Evolutionary conservation across 1,140 invertebrate genomes (phyloP), one percentile per base, ranked within the genome.

Genomic region (Camponotus floridanus): DNA sequence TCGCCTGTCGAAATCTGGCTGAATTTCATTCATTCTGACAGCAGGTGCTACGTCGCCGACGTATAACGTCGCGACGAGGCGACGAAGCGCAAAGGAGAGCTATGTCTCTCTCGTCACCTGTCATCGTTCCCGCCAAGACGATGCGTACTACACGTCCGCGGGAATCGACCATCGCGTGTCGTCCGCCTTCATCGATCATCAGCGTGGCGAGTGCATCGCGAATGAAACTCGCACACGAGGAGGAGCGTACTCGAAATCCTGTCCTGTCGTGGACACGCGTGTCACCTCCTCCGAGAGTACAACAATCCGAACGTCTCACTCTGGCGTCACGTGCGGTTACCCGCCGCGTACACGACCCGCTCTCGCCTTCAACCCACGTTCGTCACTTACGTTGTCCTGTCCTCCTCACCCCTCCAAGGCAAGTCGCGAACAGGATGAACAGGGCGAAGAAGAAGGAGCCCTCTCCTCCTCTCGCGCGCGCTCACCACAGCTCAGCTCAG

Each of bases 81-180:
- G 67, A 26, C 62, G 87, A 80, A 81, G 84, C 65, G 73, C 79
- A 31, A 59, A 51, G 57, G 21, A 18, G 48, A 61, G 85, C 83
- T 51, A 83, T 73, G 68, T 83, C 79, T 73, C 68, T 51, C 79
- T 61, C 79, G 79, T 83, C 79, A 83, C 79, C 79, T 83, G 79
- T 83, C 81, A 76, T 85, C 51, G 73, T 85, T 85, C 81, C 81
- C 81, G 81, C 81, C 81, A 85, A 85, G 73, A 45, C 79, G 26
- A 65, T 65, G 73, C 59, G 73, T 78, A 76, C 70, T 73, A 61
- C 70, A 59, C 71, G 59, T 76, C 59, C 61, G 26, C 73, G 51
- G 42, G 48, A 84, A 55, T 39, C 81, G 61, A 76, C 45, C 67
- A 71, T 48, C 55, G 79, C 79, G 57, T 61, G 42, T 76, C 45